Percentiles rank a stretch among this genome's conserved stretches.
Evolutionary conservation across 37 sponge, comb jelly and placozoan genomes (phyloP).

Genomic region (Cliona cf. orientalis): DNA sequence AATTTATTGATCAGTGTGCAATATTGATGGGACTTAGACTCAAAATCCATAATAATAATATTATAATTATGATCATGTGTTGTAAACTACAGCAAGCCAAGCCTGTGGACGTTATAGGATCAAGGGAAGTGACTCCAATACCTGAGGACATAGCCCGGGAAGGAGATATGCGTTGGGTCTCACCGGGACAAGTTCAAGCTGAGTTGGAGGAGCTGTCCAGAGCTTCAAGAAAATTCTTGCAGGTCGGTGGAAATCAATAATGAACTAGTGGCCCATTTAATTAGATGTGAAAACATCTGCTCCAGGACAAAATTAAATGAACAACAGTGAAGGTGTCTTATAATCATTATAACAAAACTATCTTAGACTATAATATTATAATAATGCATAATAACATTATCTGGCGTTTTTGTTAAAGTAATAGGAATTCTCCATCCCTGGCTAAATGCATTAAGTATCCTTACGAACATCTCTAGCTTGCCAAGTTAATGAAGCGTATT

Average conservation of each 20-base stretch:
- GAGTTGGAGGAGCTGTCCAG: conserved; percentile 27
- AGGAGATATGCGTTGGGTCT: neutral
- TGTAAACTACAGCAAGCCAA: neutral
- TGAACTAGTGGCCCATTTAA: no score
- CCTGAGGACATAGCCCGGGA: neutral
- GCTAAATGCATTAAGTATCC: no score
- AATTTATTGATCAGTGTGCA: no score
- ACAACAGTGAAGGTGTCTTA: no score
- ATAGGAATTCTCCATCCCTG: no score
- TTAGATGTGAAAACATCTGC: no score
- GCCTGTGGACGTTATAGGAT: conserved; percentile 9
- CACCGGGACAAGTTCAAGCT: neutral
- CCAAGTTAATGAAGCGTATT: no score
- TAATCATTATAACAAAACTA: no score
- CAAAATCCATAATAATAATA: neutral
- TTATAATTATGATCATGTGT: neutral
- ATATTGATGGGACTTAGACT: neutral
- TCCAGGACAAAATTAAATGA: no score
- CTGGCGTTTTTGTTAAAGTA: no score
- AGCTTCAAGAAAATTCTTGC: conserved; percentile 40
- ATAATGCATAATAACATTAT: no score
- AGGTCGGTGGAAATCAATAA: neutral
- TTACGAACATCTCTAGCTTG: neutral
- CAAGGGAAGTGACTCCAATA: neutral
- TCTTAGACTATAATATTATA: no score